Evolutionary conservation across 2,888 invertebrate species (phyloP), one percentile per base, ranked within the genome.

Genomic region (Troides oblongomaculatus): DNA sequence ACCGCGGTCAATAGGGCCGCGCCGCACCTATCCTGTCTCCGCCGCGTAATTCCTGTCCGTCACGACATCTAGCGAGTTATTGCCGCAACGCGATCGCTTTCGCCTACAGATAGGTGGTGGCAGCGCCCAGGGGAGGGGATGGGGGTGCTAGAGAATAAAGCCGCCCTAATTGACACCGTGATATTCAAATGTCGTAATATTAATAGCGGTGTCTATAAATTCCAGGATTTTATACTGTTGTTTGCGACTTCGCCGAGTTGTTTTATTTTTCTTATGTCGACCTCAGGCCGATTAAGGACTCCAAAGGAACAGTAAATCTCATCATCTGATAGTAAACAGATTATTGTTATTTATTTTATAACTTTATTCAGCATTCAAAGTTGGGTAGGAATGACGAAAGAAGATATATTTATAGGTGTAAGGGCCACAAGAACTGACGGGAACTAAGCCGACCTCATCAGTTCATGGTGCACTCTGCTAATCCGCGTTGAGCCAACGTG

Each of bases 51-150:
- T 91, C 84, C 80, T 78, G 78, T 73, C 79, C 84, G 88, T 83
- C 92, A 92, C 91, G 92, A 86, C 86, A 90, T 87, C 89, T 85
- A 82, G 82, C 86, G 89, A 85, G 84, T 86, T 88, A 86, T 86
- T 82, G 84, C 82, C 79, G 81, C 77, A 76, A 74, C 78, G 21
- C 76, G 75, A 36, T 64, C 39, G 23, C 61, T 30, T 50, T 60
- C 56, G 23, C 30, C 46, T n/a, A 39, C 39, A 10, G 39, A 39
- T 10, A 7, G 53, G 14, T 17, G 53, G 57, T 14, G 25, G 56
- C 23, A 18, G 25, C 23, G 30, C 30, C 3, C 36, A 17, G 39
- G n/a, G 3, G 39, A 14, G 62, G 62, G 10, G 36, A 7, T 14
- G 62, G 64, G 62, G 30, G 30, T 30, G 30, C 30, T 3, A 3